Percentiles rank a stretch among this genome's conserved stretches.
These are phyloP conservation scores for Ips typographus DNA, from an alignment of 1,140 invertebrate species.

Conservation along the genomic window DNA sequence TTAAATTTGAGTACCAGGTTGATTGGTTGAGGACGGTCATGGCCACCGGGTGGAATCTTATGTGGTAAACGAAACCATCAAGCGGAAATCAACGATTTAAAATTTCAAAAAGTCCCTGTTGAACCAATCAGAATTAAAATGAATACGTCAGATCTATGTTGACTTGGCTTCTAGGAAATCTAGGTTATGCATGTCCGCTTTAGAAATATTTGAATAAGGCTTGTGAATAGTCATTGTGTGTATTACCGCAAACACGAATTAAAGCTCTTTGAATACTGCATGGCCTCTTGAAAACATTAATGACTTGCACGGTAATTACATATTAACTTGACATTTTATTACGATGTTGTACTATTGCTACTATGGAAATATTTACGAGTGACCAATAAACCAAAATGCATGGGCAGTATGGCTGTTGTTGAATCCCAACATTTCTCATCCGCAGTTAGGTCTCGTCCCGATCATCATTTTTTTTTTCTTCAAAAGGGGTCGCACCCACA, in stretches of 20 bases:
- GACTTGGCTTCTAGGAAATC: conserved; percentile 22
- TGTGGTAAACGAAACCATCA: not conserved
- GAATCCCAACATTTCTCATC: not conserved
- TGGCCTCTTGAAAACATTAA: not conserved
- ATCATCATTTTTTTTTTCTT: not conserved
- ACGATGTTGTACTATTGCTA: too few relatives aligned
- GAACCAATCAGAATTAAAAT: conserved; percentile 22
- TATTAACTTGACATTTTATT: too few relatives aligned
- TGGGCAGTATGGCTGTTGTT: too few relatives aligned
- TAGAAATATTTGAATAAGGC: conserved; percentile 20
- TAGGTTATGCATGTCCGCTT: conserved; percentile 24
- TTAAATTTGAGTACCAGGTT: conserved; percentile 4
- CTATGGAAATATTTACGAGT: too few relatives aligned
- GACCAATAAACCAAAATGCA: too few relatives aligned
- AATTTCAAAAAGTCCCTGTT: conserved; percentile 29
- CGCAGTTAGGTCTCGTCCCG: not conserved
- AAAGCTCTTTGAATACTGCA: not conserved
- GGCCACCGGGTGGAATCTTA: conserved; percentile 11
- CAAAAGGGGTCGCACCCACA: not conserved
- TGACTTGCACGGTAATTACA: not conserved
- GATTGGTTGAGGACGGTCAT: conserved; percentile 27
- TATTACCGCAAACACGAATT: conserved; percentile 5
- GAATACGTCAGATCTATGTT: conserved; percentile 18
- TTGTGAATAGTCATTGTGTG: conserved; percentile 8
- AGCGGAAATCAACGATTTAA: conserved; percentile 22